Conservation (phyloP, 2,113 vertebrate species). For the Tragelaphus imberbis region DNA sequence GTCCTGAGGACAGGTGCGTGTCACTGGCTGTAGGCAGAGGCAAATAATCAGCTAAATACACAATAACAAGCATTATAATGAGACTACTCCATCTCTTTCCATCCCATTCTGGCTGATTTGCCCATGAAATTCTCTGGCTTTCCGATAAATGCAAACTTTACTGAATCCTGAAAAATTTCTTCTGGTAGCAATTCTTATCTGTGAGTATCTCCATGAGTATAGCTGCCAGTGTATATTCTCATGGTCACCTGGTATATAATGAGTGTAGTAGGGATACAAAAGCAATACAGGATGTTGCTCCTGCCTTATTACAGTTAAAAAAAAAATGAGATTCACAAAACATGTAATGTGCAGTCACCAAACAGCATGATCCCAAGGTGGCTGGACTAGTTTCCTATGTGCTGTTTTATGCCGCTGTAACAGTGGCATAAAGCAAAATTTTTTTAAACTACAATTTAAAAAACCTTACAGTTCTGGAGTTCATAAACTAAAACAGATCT, state of each 20-base stretch:
- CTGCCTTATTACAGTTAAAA: background rate
- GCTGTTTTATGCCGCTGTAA: too few species aligned
- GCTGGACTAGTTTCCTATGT: background rate
- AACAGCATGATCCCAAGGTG: background rate
- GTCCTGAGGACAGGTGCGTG: constrained; percentile 48
- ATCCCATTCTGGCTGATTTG: background rate
- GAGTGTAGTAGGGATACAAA: background rate
- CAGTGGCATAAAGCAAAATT: background rate
- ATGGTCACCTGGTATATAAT: background rate
- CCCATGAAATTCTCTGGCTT: background rate
- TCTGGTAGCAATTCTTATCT: background rate
- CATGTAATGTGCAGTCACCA: background rate
- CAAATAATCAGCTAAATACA: background rate
- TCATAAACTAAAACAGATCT: background rate
- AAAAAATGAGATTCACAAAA: background rate
- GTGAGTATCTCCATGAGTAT: background rate
- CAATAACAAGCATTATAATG: background rate
- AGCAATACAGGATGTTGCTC: background rate
- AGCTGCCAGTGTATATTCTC: background rate
- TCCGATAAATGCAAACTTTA: background rate
- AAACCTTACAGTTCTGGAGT: background rate
- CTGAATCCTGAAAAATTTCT: background rate
- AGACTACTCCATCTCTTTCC: background rate
- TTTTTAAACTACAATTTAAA: background rate
- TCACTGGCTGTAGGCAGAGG: constrained; percentile 80